Conservation (phyloP, 2,888 invertebrate species). For the Trilocha varians region DNA sequence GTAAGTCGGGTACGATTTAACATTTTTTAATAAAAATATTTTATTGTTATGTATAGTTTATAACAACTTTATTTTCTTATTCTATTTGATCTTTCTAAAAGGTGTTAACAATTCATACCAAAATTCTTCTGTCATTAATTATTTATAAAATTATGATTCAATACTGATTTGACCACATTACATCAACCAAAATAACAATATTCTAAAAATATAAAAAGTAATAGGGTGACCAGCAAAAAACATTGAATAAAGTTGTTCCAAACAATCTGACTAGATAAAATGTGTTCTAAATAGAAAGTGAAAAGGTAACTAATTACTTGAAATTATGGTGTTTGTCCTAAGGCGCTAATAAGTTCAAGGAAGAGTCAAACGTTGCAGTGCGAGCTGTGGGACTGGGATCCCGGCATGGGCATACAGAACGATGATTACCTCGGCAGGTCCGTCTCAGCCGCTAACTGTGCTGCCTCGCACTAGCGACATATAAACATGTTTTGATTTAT, state of each 20-base stretch:
- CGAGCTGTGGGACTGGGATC: slow-evolving; percentile 89
- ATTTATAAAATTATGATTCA: too few relatives aligned
- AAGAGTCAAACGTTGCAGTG: slow-evolving; percentile 82
- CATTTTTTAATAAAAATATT: background rate
- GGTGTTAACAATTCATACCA: too few relatives aligned
- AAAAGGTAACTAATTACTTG: slow-evolving; percentile 22
- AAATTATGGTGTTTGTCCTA: slow-evolving; percentile 55
- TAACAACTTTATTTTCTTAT: too few relatives aligned
- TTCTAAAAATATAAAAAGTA: too few relatives aligned
- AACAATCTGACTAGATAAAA: too few relatives aligned
- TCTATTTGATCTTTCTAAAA: too few relatives aligned
- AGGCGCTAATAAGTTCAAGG: slow-evolving; percentile 85
- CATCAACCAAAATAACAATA: too few relatives aligned
- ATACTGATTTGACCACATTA: too few relatives aligned
- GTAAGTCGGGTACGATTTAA: background rate
- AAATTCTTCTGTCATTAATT: too few relatives aligned
- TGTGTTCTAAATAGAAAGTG: background rate
- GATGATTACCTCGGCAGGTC: slow-evolving; percentile 92
- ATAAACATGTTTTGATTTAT: slow-evolving; percentile 11
- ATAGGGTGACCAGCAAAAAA: too few relatives aligned
- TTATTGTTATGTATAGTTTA: too few relatives aligned
- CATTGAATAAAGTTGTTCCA: too few relatives aligned
- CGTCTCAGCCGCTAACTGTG: slow-evolving; percentile 42
- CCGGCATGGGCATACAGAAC: slow-evolving; percentile 83
- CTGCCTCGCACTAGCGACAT: slow-evolving; percentile 30